Percentiles rank a stretch among this genome's conserved stretches.
These are phyloP conservation scores for Blastobasis adustella DNA, from an alignment of 2,888 invertebrate genomes.

Conservation along the genomic window DNA sequence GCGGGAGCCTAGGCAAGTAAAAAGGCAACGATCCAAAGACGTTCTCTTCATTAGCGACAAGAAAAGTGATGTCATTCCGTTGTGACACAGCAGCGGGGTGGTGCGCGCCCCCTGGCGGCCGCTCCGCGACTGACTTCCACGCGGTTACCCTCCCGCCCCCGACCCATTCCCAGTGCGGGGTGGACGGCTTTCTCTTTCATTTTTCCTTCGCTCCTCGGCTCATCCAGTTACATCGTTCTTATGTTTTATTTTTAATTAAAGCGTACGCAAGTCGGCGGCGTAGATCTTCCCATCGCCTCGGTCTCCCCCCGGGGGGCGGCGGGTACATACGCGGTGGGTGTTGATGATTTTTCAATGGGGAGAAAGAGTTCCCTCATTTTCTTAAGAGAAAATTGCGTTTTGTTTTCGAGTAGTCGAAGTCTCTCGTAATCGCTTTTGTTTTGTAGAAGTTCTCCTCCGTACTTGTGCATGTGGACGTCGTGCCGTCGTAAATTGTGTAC, in stretches of 20 bases:
- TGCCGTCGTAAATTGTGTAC: constrained; percentile 60
- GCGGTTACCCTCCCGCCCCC: constrained; percentile 45
- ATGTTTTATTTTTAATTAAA: constrained; percentile 76
- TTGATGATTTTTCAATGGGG: constrained; percentile 76
- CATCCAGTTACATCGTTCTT: constrained; percentile 76
- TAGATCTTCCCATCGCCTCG: constrained; percentile 53
- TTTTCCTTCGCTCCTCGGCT: constrained; percentile 75
- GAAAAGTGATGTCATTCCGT: constrained; percentile 72
- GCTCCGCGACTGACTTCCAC: constrained; percentile 64
- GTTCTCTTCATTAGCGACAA: constrained; percentile 73
- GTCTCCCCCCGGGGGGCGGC: constrained; percentile 37
- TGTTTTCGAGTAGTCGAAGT: constrained; percentile 75
- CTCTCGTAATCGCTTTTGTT: constrained; percentile 75
- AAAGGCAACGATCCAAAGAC: constrained; percentile 58
- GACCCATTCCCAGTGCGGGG: constrained; percentile 40
- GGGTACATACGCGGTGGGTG: constrained; percentile 71
- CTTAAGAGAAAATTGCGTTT: constrained; percentile 76
- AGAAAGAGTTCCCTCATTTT: constrained; percentile 76
- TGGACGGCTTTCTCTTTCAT: constrained; percentile 74
- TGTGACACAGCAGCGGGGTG: constrained; percentile 66
- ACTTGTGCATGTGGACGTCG: constrained; percentile 57
- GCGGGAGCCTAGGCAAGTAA: constrained; percentile 39
- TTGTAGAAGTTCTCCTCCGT: constrained; percentile 55
- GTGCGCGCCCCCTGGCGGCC: constrained; percentile 58
- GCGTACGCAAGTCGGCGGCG: constrained; percentile 75